Base-by-base conservation (phyloP, 1,140 invertebrate genomes). In the Berghia stephanieae region DNA sequence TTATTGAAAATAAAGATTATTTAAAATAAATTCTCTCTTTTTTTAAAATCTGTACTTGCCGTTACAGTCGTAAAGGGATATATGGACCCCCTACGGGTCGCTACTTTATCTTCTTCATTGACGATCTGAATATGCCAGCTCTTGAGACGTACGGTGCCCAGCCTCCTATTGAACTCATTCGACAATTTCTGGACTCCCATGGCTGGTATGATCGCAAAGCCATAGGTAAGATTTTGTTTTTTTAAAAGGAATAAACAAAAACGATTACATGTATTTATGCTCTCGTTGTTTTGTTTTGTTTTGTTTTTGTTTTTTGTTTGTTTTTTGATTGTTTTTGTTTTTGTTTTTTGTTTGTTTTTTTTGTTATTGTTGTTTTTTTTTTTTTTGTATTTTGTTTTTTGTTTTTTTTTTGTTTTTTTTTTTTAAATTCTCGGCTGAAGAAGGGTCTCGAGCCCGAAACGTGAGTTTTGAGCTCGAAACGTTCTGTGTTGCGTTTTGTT, bases 141-240 rank as follows among this genome's bases (percentile, higher is more conserved):
- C 84, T 89, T 16, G 89, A 90, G 74, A 84, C 83, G 24, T 90
- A 84, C 80, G 88, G 89, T 36, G 87, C 89, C 3, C 89, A 90
- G 79, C 88, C 88, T 38, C 88, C 88, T 2, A 89, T 90, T 43
- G 89, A 90, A 66, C 82, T 90, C 16, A 84, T 90, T 63, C 79
- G 89, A 68, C 89, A 90, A 80, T 90, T 83, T 83, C 84, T 88
- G 83, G 89, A 90, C 81, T 90, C 89, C 81, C 82, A 83, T 55
- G 88, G 88, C 43, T 90, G 94, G 94, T 95, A 95, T 83, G 94
- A 95, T 85, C 90, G 93, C 24, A 92, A 91, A 81, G 92, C 91
- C 66, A 94, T 94, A 74, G 94, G 89, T 87, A 80, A 82, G 84
- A 66, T 34, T 21, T 24, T 52, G n/a, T n/a, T n/a, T n/a, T n/a